phyloP scores from a whole-genome alignment of 2,797 vertebrate species.

The Sebastes diploproa region DNA sequence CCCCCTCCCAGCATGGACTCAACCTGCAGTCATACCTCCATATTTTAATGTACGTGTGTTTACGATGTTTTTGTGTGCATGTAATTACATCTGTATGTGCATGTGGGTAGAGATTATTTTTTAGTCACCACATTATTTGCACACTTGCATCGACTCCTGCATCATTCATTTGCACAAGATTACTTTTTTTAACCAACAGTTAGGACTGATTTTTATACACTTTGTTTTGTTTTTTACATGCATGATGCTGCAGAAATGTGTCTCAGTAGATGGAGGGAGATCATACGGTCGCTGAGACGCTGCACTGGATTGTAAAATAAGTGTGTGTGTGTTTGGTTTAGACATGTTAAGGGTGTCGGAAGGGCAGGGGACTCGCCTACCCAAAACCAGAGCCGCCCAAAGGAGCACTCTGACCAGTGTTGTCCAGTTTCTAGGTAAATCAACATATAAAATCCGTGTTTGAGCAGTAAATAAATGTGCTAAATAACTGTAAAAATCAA shows the following conservation, averaged over 20 bases:
- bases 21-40: slow-evolving; percentile 52
- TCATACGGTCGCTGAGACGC: slow-evolving; percentile 3
- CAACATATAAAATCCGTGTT: background rate
- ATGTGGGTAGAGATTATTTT: slow-evolving; percentile 22
- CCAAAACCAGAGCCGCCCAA: slow-evolving; percentile 89
- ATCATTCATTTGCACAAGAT: background rate
- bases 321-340: slow-evolving; percentile 78
- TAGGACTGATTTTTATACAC: background rate
- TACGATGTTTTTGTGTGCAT: slow-evolving; percentile 44
- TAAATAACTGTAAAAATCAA: background rate
- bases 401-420: slow-evolving; percentile 95
- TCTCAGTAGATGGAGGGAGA: background rate
- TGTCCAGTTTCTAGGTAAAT: slow-evolving; percentile 94
- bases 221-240: background rate
- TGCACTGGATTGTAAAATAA: slow-evolving; percentile 47
- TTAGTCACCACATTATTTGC: slow-evolving; percentile 12
- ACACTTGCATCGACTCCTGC: background rate
- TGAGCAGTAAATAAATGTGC: background rate
- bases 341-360: slow-evolving; percentile 94
- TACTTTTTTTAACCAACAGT: too few species aligned
- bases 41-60: slow-evolving; percentile 44
- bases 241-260: slow-evolving; percentile 15
- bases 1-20: slow-evolving; percentile 72
- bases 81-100: slow-evolving; percentile 50
- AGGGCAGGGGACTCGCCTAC: slow-evolving; percentile 88